These are phyloP conservation scores for Pseudorhombus dupliciocellatus DNA, from an alignment of 2,113 vertebrate genomes.

Conservation along the genomic window DNA sequence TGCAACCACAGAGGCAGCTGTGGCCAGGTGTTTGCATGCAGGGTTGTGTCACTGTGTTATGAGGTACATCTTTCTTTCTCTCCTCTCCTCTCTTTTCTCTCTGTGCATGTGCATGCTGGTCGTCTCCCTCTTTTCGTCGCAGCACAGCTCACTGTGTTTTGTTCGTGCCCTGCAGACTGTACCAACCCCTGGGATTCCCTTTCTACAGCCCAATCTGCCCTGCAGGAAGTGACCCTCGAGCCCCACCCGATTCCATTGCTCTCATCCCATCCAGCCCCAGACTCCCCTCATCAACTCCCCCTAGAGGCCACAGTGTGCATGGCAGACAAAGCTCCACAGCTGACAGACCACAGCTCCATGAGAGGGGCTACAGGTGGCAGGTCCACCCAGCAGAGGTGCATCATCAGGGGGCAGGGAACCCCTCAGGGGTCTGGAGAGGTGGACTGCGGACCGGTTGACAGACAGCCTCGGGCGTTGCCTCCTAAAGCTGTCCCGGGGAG, in stretches of 20 bases:
- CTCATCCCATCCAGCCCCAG: conserved; percentile 93
- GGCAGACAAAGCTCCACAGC: conserved; percentile 71
- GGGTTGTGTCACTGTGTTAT: background rate
- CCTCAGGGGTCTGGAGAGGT: conserved; percentile 75
- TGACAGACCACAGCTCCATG: conserved; percentile 71
- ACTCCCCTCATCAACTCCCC: conserved; percentile 89
- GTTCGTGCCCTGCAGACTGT: conserved; percentile 86
- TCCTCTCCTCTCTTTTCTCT: conserved; percentile 3
- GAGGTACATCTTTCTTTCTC: background rate
- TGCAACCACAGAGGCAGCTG: background rate
- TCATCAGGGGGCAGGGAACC: conserved; percentile 77
- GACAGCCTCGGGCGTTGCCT: conserved; percentile 78
- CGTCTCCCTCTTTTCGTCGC: conserved; percentile 18
- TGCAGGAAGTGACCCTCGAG: conserved; percentile 96
- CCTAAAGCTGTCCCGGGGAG: conserved; percentile 79
- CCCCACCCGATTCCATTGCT: conserved; percentile 89
- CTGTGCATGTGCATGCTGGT: conserved; percentile 61
- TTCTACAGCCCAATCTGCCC: conserved; percentile 93
- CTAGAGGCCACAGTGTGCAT: conserved; percentile 84
- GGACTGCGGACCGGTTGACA: conserved; percentile 69
- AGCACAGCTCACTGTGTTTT: conserved; percentile 33
- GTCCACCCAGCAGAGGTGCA: conserved; percentile 86
- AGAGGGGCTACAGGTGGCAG: conserved; percentile 85
- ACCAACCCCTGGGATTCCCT: conserved; percentile 92
- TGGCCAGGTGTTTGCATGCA: conserved; percentile 43